Conservation (phyloP, 2,797 vertebrate species). For the Urosaurus nigricauda region DNA sequence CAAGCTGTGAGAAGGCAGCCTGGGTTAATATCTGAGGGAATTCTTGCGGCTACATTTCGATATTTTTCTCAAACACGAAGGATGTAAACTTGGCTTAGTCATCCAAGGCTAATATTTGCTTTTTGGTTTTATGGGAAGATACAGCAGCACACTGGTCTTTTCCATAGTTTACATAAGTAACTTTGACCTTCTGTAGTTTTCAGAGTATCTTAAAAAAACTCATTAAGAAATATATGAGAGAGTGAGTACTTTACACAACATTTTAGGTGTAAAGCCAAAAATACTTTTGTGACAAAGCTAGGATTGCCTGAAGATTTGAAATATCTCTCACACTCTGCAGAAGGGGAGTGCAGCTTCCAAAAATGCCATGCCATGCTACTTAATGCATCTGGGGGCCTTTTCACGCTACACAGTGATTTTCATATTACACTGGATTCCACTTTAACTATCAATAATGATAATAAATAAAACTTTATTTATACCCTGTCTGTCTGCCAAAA, state of each 20-base stretch:
- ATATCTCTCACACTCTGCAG: background rate
- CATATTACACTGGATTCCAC: background rate
- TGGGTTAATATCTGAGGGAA: background rate
- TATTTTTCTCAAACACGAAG: background rate
- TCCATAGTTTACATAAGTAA: background rate
- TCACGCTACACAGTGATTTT: too few relatives aligned
- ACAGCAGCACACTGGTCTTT: background rate
- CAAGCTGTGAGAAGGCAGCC: background rate
- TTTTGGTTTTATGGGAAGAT: slow-evolving; percentile 12
- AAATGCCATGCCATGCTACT: slow-evolving; percentile 65
- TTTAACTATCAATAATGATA: too few relatives aligned
- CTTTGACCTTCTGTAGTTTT: slow-evolving; percentile 63
- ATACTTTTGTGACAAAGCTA: background rate
- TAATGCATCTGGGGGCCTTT: slow-evolving; percentile 38
- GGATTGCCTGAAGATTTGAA: background rate
- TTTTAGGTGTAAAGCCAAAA: background rate
- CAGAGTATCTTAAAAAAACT: rapidly evolving
- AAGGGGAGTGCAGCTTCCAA: slow-evolving; percentile 66
- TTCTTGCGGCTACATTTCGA: background rate
- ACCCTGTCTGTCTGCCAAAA: too few relatives aligned
- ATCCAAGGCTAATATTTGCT: slow-evolving; percentile 10
- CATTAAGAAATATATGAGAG: background rate
- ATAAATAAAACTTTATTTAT: too few relatives aligned
- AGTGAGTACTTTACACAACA: background rate
- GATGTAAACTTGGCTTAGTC: background rate